These are phyloP conservation scores for Lasioglossum vierecki DNA, from an alignment of 2,888 invertebrate genomes.

Conservation along the genomic window DNA sequence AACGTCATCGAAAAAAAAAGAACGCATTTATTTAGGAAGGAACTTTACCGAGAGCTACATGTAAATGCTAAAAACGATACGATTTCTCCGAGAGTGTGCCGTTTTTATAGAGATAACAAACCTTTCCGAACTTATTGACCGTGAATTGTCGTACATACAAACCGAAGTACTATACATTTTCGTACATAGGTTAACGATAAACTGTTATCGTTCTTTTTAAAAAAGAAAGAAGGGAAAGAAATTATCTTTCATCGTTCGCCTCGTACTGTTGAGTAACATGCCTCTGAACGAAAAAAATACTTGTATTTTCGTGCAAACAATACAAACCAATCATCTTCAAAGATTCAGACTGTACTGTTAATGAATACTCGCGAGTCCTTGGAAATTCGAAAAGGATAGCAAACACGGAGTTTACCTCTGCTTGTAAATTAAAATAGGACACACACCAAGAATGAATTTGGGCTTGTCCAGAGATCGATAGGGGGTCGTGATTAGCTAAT, in stretches of 20 bases:
- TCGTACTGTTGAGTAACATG: conserved; percentile 50
- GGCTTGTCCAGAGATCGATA: conserved; percentile 69
- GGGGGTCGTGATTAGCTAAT: conserved; percentile 69
- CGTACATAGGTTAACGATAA: conserved; percentile 56
- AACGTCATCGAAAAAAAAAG: conserved; percentile 8
- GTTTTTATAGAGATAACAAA: conserved; percentile 47
- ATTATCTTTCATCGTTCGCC: conserved; percentile 46
- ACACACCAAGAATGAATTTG: conserved; percentile 55
- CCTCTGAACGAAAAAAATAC: neutral
- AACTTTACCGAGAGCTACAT: conserved; percentile 6
- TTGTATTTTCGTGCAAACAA: conserved; percentile 40
- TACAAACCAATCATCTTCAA: conserved; percentile 48
- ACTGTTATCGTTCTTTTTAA: conserved; percentile 45
- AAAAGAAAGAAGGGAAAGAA: conserved; percentile 13
- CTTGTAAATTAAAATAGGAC: conserved; percentile 63
- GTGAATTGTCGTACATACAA: conserved; percentile 42
- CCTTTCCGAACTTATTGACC: conserved; percentile 49
- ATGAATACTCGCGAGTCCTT: conserved; percentile 60
- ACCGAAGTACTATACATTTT: conserved; percentile 43
- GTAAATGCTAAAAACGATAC: conserved; percentile 24
- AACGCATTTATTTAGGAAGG: conserved; percentile 17
- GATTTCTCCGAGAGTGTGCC: conserved; percentile 29
- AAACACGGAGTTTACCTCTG: conserved; percentile 55
- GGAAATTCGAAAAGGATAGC: conserved; percentile 55
- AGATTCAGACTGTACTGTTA: conserved; percentile 46